Percentiles rank a stretch among this genome's conserved stretches.
These are phyloP conservation scores for Furcifer pardalis DNA, from an alignment of 2,797 vertebrate species.

Conservation along the genomic window DNA sequence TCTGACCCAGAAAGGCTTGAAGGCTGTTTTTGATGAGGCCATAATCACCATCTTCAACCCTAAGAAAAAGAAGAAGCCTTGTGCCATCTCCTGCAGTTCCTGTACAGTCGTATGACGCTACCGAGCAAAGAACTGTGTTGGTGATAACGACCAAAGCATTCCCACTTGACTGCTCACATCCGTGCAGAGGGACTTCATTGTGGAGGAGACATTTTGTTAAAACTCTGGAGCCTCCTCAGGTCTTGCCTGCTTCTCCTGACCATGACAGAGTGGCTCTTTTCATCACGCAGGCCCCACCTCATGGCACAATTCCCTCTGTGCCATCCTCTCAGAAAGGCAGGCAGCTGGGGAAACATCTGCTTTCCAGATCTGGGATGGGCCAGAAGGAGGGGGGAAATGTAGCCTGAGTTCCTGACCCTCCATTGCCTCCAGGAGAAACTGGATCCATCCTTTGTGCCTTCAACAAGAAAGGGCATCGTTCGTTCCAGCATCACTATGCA, in stretches of 20 bases:
- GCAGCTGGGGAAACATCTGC: not conserved
- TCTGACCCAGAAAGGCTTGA: conserved; percentile 88
- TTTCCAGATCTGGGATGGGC: not conserved
- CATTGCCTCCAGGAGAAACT: conserved; percentile 39
- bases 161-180: not conserved
- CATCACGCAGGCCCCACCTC: conserved; percentile 1
- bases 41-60: conserved; percentile 89
- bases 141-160: conserved; percentile 26
- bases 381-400: conserved; percentile 31
- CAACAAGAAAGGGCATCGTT: conserved; percentile 14
- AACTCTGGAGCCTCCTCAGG: conserved; percentile 41
- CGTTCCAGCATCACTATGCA: conserved; percentile 31
- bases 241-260: conserved; percentile 42
- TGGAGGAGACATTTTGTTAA: conserved; percentile 52
- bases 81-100: conserved; percentile 74
- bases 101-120: conserved; percentile 80
- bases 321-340: conserved; percentile 20
- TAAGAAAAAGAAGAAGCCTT: conserved; percentile 83
- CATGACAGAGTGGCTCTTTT: conserved; percentile 1
- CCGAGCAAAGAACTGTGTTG: not conserved
- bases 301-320: conserved; percentile 26
- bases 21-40: conserved; percentile 88
- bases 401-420: conserved; percentile 6
- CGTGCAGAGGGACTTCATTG: conserved; percentile 54
- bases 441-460: conserved; percentile 44